phyloP scores from a whole-genome alignment of 2,888 invertebrate genomes.

The Idaea dimidiata region DNA sequence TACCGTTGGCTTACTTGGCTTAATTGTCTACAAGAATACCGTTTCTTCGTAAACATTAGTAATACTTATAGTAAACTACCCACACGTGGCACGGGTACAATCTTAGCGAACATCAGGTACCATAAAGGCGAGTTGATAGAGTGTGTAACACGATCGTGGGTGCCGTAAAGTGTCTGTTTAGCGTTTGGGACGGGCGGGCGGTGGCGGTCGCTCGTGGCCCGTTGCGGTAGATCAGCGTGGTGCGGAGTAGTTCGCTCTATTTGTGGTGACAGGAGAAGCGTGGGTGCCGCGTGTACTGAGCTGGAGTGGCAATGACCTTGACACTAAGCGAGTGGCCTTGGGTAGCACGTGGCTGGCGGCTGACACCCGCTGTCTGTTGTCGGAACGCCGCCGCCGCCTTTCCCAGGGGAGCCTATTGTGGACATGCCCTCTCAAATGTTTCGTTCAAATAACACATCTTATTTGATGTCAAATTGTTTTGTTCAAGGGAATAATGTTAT shows the following conservation, averaged over 20 bases:
- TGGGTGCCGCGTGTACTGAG: slow-evolving; percentile 78
- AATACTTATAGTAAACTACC: background rate
- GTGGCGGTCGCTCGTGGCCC: slow-evolving; percentile 47
- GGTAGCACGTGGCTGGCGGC: slow-evolving; percentile 80
- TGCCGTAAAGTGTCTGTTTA: slow-evolving; percentile 31
- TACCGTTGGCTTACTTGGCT: background rate
- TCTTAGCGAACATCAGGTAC: background rate
- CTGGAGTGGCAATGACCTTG: slow-evolving; percentile 81
- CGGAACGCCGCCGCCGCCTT: slow-evolving; percentile 80
- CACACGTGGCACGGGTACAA: background rate
- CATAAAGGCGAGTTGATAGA: slow-evolving; percentile 7
- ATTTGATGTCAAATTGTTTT: slow-evolving; percentile 15
- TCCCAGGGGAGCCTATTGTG: slow-evolving; percentile 78
- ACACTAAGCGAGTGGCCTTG: slow-evolving; percentile 81
- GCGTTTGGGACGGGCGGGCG: slow-evolving; percentile 27
- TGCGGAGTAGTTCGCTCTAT: slow-evolving; percentile 75
- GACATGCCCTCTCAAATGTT: slow-evolving; percentile 57
- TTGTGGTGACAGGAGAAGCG: slow-evolving; percentile 79
- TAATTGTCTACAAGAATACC: background rate
- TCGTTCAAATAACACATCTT: slow-evolving; percentile 23
- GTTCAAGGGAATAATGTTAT: background rate
- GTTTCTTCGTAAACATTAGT: background rate
- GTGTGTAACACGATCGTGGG: slow-evolving; percentile 17
- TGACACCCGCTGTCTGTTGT: slow-evolving; percentile 81
- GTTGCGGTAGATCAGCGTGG: slow-evolving; percentile 62